Evolutionary conservation across 2,113 vertebrate genomes (phyloP).

Genomic region (Microcebus murinus): DNA sequence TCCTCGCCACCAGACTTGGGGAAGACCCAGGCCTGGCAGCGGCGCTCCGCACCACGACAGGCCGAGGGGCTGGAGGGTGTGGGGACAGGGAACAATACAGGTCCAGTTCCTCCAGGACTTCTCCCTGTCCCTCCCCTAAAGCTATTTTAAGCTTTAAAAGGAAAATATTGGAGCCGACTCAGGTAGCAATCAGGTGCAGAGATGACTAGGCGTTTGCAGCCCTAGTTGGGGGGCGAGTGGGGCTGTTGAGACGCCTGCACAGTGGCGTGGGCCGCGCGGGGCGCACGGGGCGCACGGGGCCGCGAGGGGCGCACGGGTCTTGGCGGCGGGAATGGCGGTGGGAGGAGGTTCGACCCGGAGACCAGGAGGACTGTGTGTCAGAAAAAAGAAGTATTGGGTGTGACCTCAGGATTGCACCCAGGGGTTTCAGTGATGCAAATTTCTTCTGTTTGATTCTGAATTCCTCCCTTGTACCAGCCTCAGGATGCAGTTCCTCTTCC

Average conservation of each 20-base stretch:
- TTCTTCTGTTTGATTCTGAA: not conserved
- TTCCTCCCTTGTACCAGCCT: not conserved
- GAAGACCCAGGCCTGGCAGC: not conserved
- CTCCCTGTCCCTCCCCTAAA: not conserved
- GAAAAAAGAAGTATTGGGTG: not conserved
- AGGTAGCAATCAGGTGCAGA: not conserved
- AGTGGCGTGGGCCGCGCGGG: no score
- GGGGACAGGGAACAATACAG: not conserved
- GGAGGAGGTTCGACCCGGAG: not conserved
- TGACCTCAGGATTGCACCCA: not conserved
- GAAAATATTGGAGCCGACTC: not conserved
- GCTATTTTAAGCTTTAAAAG: not conserved
- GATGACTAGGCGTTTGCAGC: not conserved
- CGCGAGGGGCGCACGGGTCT: no score
- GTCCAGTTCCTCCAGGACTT: not conserved
- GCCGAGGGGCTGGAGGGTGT: no score
- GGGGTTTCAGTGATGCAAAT: not conserved
- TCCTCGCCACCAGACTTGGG: not conserved
- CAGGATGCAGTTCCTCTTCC: not conserved
- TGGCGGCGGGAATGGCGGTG: no score
- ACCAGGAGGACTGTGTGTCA: not conserved
- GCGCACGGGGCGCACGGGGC: no score
- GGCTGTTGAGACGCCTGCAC: rapidly evolving
- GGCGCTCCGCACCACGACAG: rapidly evolving
- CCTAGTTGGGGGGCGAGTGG: not conserved